Base-by-base conservation (phyloP, 1,140 invertebrate genomes). In the Hyposmocoma kahamanoa region DNA sequence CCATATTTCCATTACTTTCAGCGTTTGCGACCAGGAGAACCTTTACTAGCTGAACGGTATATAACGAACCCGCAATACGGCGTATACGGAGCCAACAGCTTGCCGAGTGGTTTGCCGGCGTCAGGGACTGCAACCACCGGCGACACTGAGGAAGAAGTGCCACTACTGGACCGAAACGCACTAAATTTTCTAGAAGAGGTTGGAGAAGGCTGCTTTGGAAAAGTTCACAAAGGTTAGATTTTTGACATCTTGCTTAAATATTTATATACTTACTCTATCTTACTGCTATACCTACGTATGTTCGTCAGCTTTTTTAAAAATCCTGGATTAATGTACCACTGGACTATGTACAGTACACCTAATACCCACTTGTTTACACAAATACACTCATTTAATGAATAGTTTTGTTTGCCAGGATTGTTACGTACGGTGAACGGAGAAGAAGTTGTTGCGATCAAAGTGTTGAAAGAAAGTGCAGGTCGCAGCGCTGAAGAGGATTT, bases 171-270 rank as follows among this genome's bases (percentile, higher is more conserved):
- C 34, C 81, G 90, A 41, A 91, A 92, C 34, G 88, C 89, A 1
- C 77, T 97, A 9, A 85, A 86, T 2, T 92, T 96, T 65, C 58
- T 92, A 0, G 89, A 94, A 56, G 93, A 95, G 59, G 93, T 97
- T 36, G 96, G 96, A 0, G 95, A 97, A 82, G 96, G 96, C 1
- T 96, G 94, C 65, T 97, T 96, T 68, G 95, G 95, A n/a, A 96
- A 96, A 86, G 96, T 97, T 24, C 95, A 91, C 67, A 95, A 93
- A 92, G 94, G 94, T 95, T 86, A 73, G 24, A n/a, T n/a, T n/a
- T n/a, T n/a, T n/a, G n/a, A n/a, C n/a, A n/a, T n/a, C n/a, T n/a
- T n/a, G n/a, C n/a, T n/a, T n/a, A n/a, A n/a, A n/a, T n/a, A n/a
- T n/a, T n/a, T n/a, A n/a, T n/a, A n/a, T n/a, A n/a, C n/a, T n/a